Base-by-base conservation (phyloP, 2,888 invertebrate genomes). In the Anthophora plumipes region DNA sequence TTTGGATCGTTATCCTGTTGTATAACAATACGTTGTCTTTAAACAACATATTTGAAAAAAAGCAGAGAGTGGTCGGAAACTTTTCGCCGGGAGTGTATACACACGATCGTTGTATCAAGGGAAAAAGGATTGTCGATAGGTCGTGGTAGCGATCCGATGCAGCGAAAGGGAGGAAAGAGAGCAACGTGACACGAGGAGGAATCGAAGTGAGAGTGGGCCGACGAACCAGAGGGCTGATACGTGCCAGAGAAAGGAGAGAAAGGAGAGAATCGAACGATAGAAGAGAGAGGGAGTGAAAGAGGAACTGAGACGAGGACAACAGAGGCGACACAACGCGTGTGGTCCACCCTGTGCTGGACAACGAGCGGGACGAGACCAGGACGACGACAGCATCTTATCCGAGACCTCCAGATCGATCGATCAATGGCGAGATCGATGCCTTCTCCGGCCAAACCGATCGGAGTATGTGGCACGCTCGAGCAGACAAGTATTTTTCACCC, bases 321-420 rank as follows among this genome's bases (percentile, higher is more conserved):
- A 89, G 87, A 89, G 86, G 89, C 88, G 89, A 90, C 85, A 88
- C 89, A 86, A 89, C 89, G 89, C 88, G 91, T 91, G 91, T 91
- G 91, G 91, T 91, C 91, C 85, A 80, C 77, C 85, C 80, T 77
- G 85, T 85, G 84, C 59, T 75, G 77, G 76, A 85, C 89, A 89
- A 90, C 89, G 88, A 88, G 86, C 85, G 86, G 87, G 89, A 89
- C 89, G 86, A 72, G 81, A 86, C 85, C 85, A 87, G 88, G 87
- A 89, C 88, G 88, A 89, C 90, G 86, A 89, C 88, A 83, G 85
- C 87, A 85, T 89, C 89, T 90, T 89, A 90, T 90, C 89, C 84
- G 76, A 80, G 89, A 84, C 86, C 79, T 79, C 83, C 82, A 81
- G 87, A 85, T 88, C 90, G 90, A 90, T 91, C 89, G 90, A 91